A percentile compares a stretch with the other conserved stretches of the same genome.
phyloP scores from a whole-genome alignment of 37 sponge, comb jelly and placozoan species.

The Chondrosia reniformis region DNA sequence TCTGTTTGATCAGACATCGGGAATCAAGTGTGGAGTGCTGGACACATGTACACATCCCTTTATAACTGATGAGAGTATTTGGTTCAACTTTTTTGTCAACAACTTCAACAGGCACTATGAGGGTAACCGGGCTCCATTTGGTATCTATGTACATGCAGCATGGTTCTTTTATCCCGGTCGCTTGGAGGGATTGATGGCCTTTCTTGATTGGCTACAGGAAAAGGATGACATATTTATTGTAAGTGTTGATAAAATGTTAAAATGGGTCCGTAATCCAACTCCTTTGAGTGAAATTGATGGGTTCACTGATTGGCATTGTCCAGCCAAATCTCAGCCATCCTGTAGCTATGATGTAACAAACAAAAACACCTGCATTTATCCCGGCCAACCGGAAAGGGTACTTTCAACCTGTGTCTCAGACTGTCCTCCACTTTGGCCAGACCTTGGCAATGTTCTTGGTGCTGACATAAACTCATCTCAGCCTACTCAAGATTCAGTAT shows the following conservation, averaged over 20 bases:
- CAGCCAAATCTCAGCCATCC: conserved; percentile 12
- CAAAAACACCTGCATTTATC: conserved; percentile 4
- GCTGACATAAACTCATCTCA: no score
- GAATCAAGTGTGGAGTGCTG: conserved; percentile 23
- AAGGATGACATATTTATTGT: conserved; percentile 47
- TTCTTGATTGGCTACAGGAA: conserved; percentile 24
- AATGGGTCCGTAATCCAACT: conserved; percentile 49
- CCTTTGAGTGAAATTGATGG: conserved; percentile 26
- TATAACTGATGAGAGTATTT: conserved; percentile 9
- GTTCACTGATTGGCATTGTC: conserved; percentile 47
- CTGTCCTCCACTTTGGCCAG: conserved; percentile 42
- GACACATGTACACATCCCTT: conserved; percentile 8
- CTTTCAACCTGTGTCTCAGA: conserved; percentile 22
- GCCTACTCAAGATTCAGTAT: no score
- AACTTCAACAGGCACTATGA: conserved; percentile 53
- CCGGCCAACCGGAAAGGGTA: background rate
- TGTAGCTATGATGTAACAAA: conserved; percentile 7
- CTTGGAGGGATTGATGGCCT: conserved; percentile 11
- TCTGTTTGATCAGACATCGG: conserved; percentile 9
- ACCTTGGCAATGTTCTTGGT: conserved; percentile 42
- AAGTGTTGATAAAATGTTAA: conserved; percentile 44
- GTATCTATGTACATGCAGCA: conserved; percentile 40
- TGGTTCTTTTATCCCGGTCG: conserved; percentile 38
- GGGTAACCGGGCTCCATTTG: conserved; percentile 43
- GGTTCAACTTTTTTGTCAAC: conserved; percentile 31